A percentile compares a stretch with the other conserved stretches of the same genome.
These are phyloP conservation scores for Pao palembangensis DNA, from an alignment of 2,113 vertebrate genomes.

Conservation along the genomic window DNA sequence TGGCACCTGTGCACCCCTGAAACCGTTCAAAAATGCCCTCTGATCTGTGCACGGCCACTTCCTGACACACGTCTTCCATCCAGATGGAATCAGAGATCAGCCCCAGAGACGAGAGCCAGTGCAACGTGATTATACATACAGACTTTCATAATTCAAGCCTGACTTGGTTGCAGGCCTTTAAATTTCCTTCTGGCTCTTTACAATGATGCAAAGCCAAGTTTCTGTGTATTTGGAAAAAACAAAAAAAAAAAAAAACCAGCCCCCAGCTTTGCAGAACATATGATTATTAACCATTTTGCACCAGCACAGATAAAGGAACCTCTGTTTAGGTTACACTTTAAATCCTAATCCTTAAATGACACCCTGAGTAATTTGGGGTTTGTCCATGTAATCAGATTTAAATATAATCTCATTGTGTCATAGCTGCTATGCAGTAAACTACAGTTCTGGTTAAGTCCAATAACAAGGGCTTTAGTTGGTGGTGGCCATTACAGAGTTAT, in stretches of 20 bases:
- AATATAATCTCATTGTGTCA: conserved; percentile 1
- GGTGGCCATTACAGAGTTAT: no score
- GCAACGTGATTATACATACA: neutral
- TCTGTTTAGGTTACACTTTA: neutral
- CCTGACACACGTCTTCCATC: no score
- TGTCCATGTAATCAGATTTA: conserved; percentile 8
- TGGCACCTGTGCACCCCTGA: neutral
- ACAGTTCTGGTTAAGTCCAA: no score
- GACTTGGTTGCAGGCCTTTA: neutral
- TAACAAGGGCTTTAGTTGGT: no score
- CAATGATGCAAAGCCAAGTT: neutral
- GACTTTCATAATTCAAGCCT: neutral
- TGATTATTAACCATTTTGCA: neutral
- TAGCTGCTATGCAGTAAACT: no score
- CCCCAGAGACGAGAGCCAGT: no score
- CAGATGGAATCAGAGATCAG: no score
- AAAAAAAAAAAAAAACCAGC: neutral
- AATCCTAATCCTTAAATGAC: conserved; percentile 2
- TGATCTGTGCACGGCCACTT: no score
- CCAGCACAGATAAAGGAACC: no score
- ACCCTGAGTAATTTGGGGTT: conserved; percentile 3
- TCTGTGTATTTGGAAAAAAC: neutral
- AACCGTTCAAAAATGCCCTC: no score
- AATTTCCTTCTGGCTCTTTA: neutral
- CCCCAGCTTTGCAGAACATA: neutral